Conservation (phyloP, 2,888 invertebrate species). For the Geotrupes spiniger region DNA sequence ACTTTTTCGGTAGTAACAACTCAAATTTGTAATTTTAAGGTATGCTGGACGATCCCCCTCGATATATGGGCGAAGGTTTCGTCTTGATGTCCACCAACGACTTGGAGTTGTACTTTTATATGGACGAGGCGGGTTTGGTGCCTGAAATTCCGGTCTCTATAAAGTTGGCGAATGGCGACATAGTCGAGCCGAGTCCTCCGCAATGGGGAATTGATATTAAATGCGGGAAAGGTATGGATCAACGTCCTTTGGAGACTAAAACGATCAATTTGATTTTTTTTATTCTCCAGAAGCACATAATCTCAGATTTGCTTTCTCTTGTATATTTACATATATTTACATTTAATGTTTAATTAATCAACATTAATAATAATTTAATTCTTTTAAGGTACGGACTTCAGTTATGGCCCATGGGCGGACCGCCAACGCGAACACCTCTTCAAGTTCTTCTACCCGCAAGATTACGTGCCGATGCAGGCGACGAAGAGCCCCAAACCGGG, state of each 20-base stretch:
- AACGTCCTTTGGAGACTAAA: too few relatives aligned
- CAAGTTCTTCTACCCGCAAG: slow-evolving; percentile 93
- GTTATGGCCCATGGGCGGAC: slow-evolving; percentile 99
- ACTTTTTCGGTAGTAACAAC: too few relatives aligned
- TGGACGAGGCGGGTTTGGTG: slow-evolving; percentile 94
- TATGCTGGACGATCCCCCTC: slow-evolving; percentile 89
- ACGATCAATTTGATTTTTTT: too few relatives aligned
- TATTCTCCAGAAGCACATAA: too few relatives aligned
- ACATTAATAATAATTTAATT: too few relatives aligned
- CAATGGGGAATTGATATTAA: slow-evolving; percentile 96
- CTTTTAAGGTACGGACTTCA: slow-evolving; percentile 78
- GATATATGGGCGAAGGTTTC: slow-evolving; percentile 98
- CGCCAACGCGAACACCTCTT: slow-evolving; percentile 92
- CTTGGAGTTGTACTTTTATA: slow-evolving; percentile 92
- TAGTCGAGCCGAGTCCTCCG: slow-evolving; percentile 89
- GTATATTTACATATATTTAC: too few relatives aligned
- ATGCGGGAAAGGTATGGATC: slow-evolving; percentile 88
- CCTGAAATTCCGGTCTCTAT: slow-evolving; percentile 89
- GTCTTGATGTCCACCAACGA: slow-evolving; percentile 94
- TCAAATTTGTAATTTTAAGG: slow-evolving; percentile 46
- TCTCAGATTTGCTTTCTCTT: too few relatives aligned
- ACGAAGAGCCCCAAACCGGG: slow-evolving; percentile 83
- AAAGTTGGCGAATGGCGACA: slow-evolving; percentile 87
- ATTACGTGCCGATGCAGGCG: slow-evolving; percentile 75
- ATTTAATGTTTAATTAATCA: too few relatives aligned